Evolutionary conservation across 1,140 invertebrate species (phyloP), one percentile per base, ranked within the genome.

Genomic region (Platyura marginata): DNA sequence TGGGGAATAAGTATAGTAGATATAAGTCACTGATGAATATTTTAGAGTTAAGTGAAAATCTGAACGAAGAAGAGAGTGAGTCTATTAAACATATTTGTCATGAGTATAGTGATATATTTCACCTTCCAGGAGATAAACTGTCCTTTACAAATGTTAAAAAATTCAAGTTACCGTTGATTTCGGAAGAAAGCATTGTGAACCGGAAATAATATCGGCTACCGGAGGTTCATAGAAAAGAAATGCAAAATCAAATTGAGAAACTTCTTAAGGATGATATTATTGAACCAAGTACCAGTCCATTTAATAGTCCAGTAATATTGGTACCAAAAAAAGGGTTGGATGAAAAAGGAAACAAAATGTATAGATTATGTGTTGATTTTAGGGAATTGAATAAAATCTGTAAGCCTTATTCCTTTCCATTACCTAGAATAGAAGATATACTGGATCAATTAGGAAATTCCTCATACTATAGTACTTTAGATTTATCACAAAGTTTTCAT

Each of bases 341-440:
- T n/a, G n/a, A n/a, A n/a, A 38, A 18, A 4, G 36, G 22, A 8
- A 21, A 35, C 9, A 43, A 43, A 44, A 36, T 20, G 19, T 45
- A 23, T n/a, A 1, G 46, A 29, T 11, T 45, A 8, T 15, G 23
- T 11, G 32, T 45, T 3, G 46, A 45, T 42, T 45, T 22, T 37
- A 8, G 46, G 2, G 8, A 32, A 2, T 11, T 45, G 4, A 47
- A 47, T 42, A 41, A 45, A 20, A 38, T 37, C 4, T 36, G 37
- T 29, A 19, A 25, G 3, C 25, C 37, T 1, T 61, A 68, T 45
- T 37, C 46, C 13, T 68, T 51, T 49, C 66, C 64, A 6, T 44
- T 69, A 8, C 65, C 65, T 5, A 40, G 53, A 4, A 63, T 65
- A 8, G 55, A 63, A 19, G 51, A 59, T 20, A 49, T 47, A n/a